Evolutionary conservation across 2,888 invertebrate species (phyloP).

Genomic region (Dicranocentrus wangi): DNA sequence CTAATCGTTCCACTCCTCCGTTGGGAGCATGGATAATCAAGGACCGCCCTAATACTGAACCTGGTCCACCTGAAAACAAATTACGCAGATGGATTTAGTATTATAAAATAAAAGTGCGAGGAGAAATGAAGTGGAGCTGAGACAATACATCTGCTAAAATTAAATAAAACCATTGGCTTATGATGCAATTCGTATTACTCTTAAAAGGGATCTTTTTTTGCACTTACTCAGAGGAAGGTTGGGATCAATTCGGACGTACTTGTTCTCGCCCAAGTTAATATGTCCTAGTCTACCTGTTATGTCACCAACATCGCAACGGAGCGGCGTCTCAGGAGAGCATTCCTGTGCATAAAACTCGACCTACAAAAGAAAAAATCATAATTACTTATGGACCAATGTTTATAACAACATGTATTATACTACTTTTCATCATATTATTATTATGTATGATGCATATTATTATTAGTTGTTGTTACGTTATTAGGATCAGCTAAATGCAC

Average conservation of each 20-base stretch:
- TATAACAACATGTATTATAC: too few relatives aligned
- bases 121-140: too few relatives aligned
- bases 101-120: too few relatives aligned
- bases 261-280: conserved; percentile 85
- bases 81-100: too few relatives aligned
- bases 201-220: conserved; percentile 2
- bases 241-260: conserved; percentile 86
- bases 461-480: conserved; percentile 80
- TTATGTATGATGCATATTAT: too few relatives aligned
- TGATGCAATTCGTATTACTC: too few relatives aligned
- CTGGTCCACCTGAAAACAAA: conserved; percentile 79
- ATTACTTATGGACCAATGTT: too few relatives aligned
- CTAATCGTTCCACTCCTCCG: conserved; percentile 82
- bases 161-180: too few relatives aligned
- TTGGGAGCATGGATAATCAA: conserved; percentile 88
- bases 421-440: too few relatives aligned
- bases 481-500: conserved; percentile 92
- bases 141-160: too few relatives aligned
- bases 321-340: conserved; percentile 89
- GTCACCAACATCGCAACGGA: conserved; percentile 94
- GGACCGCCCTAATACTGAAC: conserved; percentile 86
- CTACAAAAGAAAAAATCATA: conserved; percentile 76
- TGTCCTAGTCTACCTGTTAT: conserved; percentile 88
- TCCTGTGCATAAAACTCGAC: conserved; percentile 88
- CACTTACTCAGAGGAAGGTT: conserved; percentile 85